phyloP scores from a whole-genome alignment of 1,140 invertebrate genomes.

The Sycophaga agraensis region DNA sequence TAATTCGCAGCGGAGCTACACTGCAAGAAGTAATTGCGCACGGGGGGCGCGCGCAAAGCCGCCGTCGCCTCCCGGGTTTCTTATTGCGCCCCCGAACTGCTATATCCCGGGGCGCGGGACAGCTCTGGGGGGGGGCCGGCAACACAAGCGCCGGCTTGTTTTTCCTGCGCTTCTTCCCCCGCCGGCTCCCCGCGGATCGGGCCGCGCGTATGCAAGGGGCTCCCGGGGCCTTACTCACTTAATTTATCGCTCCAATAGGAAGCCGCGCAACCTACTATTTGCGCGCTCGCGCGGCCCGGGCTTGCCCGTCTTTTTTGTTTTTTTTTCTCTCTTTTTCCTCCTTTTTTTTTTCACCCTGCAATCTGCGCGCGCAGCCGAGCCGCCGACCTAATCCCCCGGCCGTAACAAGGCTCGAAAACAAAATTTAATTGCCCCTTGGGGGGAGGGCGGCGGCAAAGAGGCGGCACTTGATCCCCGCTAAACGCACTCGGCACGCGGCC shows the following conservation, averaged over 20 bases:
- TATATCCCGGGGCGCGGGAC: not conserved
- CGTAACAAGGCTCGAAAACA: too few relatives aligned
- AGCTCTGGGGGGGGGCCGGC: not conserved
- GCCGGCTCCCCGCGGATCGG: too few relatives aligned
- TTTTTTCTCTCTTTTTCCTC: too few relatives aligned
- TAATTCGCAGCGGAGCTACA: too few relatives aligned
- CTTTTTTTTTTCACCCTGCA: constrained; percentile 25
- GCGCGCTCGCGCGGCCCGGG: constrained; percentile 12
- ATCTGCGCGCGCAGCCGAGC: not conserved
- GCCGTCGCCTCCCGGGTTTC: constrained; percentile 6
- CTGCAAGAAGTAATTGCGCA: not conserved
- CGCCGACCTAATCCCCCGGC: too few relatives aligned
- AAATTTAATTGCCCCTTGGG: too few relatives aligned
- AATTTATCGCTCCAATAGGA: constrained; percentile 37
- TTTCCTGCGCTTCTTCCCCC: constrained; percentile 28
- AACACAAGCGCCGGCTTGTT: constrained; percentile 36
- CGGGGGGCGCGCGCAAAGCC: not conserved
- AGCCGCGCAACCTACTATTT: constrained; percentile 26
- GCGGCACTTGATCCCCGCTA: too few relatives aligned
- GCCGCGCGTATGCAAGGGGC: constrained; percentile 35
- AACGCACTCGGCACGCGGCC: too few relatives aligned
- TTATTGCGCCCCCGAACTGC: not conserved
- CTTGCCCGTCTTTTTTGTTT: not conserved
- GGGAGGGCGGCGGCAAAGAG: too few relatives aligned
- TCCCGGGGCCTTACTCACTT: constrained; percentile 25